Conservation (phyloP, 2,888 invertebrate genomes). For the Oxystoma pomonae region DNA sequence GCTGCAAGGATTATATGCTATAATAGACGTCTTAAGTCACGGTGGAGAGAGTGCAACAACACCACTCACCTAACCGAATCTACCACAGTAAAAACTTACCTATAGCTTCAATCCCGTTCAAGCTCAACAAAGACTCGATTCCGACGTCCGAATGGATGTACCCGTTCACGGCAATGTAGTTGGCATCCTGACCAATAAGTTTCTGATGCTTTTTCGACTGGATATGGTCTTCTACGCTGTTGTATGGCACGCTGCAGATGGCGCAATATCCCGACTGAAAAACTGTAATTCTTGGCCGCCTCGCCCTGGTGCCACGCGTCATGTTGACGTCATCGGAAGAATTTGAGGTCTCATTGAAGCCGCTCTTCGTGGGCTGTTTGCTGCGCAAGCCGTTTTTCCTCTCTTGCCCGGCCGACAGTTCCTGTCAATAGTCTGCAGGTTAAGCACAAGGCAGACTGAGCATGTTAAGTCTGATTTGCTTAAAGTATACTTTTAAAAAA, state of each 20-base stretch:
- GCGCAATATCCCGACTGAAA: conserved; percentile 61
- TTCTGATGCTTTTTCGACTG: conserved; percentile 70
- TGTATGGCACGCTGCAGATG: conserved; percentile 73
- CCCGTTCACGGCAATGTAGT: conserved; percentile 70
- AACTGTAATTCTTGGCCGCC: conserved; percentile 39
- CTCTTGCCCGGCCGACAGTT: not conserved
- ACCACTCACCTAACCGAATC: too few species aligned
- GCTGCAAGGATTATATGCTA: too few species aligned
- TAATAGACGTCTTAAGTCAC: too few species aligned
- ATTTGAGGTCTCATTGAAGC: not conserved
- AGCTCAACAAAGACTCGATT: conserved; percentile 64
- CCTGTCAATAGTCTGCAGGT: too few species aligned
- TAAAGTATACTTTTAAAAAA: too few species aligned
- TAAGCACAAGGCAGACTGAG: too few species aligned
- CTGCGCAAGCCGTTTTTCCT: not conserved
- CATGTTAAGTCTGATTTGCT: too few species aligned
- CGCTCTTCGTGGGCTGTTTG: not conserved
- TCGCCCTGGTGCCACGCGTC: conserved; percentile 40
- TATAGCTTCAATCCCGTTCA: conserved; percentile 50
- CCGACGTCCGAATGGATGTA: conserved; percentile 63
- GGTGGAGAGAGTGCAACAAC: too few species aligned
- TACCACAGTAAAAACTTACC: conserved; percentile 33
- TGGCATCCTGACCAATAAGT: conserved; percentile 68
- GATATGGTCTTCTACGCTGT: conserved; percentile 64
- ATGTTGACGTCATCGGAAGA: conserved; percentile 33